A percentile compares a stretch with the other conserved stretches of the same genome.
Conservation (phyloP, 2,113 vertebrate genomes). For the Poeciliopsis retropinna region DNA sequence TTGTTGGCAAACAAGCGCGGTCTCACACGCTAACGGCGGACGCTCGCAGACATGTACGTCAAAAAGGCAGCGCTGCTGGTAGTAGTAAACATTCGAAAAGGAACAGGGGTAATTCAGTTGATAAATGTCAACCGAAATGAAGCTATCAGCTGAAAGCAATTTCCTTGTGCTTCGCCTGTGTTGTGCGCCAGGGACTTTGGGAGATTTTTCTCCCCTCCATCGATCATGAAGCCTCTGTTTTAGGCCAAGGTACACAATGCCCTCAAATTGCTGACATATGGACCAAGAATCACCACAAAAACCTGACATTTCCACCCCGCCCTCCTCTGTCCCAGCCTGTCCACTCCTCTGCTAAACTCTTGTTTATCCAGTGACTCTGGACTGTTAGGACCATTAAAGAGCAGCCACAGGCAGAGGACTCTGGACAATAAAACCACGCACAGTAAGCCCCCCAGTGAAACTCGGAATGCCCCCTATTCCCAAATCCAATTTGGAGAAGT, state of each 20-base stretch:
- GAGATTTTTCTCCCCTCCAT: constrained; percentile 94
- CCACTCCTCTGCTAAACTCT: constrained; percentile 83
- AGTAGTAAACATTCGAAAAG: constrained; percentile 77
- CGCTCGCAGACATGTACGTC: constrained; percentile 20
- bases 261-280: constrained; percentile 99
- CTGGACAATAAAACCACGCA: constrained; percentile 35
- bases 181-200: constrained; percentile 85
- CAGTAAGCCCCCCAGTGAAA: constrained; percentile 7
- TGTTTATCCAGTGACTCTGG: constrained; percentile 90
- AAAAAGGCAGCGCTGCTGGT: constrained; percentile 59
- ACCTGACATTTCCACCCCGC: constrained; percentile 83
- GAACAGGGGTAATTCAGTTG: constrained; percentile 84
- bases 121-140: constrained; percentile 93
- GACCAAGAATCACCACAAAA: constrained; percentile 80
- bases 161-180: constrained; percentile 84
- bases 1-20: constrained; percentile 21
- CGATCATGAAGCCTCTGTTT: constrained; percentile 92
- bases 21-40: neutral
- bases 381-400: constrained; percentile 72
- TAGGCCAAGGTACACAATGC: constrained; percentile 98
- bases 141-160: constrained; percentile 97
- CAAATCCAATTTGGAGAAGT: constrained; percentile 2
- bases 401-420: constrained; percentile 31
- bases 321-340: constrained; percentile 67
- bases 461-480: neutral